Percentiles rank a stretch among this genome's conserved stretches.
Evolutionary conservation across 2,113 vertebrate species (phyloP).

Genomic region (Protomyctophum bolini): DNA sequence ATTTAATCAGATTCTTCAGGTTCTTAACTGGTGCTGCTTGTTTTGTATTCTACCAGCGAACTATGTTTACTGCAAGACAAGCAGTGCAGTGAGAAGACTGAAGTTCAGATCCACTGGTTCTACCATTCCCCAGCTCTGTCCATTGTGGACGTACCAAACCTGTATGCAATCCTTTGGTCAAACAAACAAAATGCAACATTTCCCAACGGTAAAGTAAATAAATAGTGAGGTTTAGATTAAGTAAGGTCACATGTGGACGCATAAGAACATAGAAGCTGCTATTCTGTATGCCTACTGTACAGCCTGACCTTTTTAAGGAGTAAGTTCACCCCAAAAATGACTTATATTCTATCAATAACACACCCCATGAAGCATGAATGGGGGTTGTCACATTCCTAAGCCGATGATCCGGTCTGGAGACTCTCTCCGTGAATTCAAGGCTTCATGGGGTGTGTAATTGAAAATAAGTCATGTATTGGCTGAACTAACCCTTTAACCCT

Average conservation of each 20-base stretch:
- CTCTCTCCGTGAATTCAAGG: too few species aligned
- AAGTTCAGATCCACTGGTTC: slow-evolving; percentile 4
- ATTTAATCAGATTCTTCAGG: not conserved
- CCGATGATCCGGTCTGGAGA: too few species aligned
- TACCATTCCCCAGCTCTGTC: slow-evolving; percentile 1
- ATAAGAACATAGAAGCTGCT: slow-evolving; percentile 26
- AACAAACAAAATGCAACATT: slow-evolving; percentile 20
- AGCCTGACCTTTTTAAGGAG: not conserved
- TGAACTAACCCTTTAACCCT: too few species aligned
- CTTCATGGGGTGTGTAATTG: too few species aligned
- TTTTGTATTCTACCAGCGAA: too few species aligned
- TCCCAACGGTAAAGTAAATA: slow-evolving; percentile 21
- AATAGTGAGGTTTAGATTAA: slow-evolving; percentile 2
- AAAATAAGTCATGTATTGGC: too few species aligned
- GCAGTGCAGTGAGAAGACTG: slow-evolving; percentile 4
- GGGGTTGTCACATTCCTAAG: too few species aligned
- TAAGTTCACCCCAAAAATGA: slow-evolving; percentile 7
- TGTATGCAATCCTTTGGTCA: slow-evolving; percentile 24
- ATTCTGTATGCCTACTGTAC: not conserved
- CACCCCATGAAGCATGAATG: too few species aligned
- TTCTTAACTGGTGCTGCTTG: too few species aligned
- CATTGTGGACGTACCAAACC: not conserved
- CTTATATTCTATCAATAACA: too few species aligned
- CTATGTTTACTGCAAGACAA: too few species aligned
- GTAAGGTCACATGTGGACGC: slow-evolving; percentile 2